A percentile compares a stretch with the other conserved stretches of the same genome.
These are phyloP conservation scores for Ichneumoninae sp. DNA, from an alignment of 2,888 invertebrate genomes.

Conservation along the genomic window DNA sequence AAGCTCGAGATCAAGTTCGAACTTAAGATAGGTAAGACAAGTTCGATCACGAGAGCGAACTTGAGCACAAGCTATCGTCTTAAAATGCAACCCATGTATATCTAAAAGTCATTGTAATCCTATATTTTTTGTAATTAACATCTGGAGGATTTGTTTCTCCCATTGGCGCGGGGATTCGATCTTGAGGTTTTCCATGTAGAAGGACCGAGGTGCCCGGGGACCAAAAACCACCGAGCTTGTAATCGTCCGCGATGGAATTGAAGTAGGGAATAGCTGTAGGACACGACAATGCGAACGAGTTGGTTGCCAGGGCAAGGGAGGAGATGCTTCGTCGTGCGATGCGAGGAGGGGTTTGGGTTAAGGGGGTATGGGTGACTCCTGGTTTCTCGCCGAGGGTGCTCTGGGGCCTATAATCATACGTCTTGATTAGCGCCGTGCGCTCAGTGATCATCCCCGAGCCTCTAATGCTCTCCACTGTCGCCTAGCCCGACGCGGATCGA, in stretches of 20 bases:
- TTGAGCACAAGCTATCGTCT: background rate
- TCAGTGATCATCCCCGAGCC: constrained; percentile 82
- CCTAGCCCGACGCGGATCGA: constrained; percentile 40
- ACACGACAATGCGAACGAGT: constrained; percentile 42
- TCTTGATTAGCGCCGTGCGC: constrained; percentile 83
- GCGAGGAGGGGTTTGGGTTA: constrained; percentile 24
- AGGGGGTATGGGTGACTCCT: constrained; percentile 40
- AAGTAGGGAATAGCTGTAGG: constrained; percentile 12
- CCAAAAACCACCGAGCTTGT: constrained; percentile 69
- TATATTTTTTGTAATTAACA: background rate
- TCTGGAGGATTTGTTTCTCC: background rate
- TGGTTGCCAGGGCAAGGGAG: constrained; percentile 19
- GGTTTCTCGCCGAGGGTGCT: constrained; percentile 73
- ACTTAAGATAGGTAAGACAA: no score
- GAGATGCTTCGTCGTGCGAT: constrained; percentile 21
- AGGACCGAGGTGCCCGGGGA: background rate
- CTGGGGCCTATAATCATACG: constrained; percentile 84
- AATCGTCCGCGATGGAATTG: constrained; percentile 67
- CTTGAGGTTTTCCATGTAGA: background rate
- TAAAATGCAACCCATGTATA: background rate
- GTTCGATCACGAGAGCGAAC: background rate
- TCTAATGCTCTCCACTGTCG: constrained; percentile 79
- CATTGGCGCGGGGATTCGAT: background rate
- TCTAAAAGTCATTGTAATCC: background rate
- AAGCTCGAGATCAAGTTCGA: background rate